Evolutionary conservation across 2,888 invertebrate species (phyloP), one percentile per base, ranked within the genome.

Genomic region (Sabellastarte sp.): DNA sequence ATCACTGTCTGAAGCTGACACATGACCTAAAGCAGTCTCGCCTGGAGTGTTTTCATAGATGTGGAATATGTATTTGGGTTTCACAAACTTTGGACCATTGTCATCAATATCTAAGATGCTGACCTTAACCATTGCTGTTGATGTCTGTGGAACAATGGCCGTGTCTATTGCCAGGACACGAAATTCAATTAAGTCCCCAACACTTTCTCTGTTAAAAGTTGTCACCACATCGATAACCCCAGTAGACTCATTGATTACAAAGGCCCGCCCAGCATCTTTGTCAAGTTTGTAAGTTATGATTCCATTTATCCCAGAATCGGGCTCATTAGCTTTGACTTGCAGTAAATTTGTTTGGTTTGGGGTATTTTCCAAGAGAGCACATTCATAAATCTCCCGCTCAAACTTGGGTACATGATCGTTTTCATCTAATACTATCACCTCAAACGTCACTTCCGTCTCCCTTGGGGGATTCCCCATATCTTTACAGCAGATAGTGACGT

Each of bases 361-460:
- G 30, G n/a, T 31, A 28, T 59, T 59, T 32, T 59, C 59, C 24
- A 30, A 30, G 3, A 59, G 15, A 24, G 26, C 41, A 0, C 5
- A 15, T 24, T 32, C 26, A 30, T 59, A 59, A 20, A 59, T 10
- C 24, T 26, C 33, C 26, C 32, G 33, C 3, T 10, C 28, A 32
- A 59, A 59, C 5, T 28, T 41, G 10, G 59, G 59, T 2, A 20
- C 30, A n/a, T 59, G 50, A 41, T 59, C 59, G 26, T 50, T 59
- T 1, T 24, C 59, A 26, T 59, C 59, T 33, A 28, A 5, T 26
- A 59, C 41, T 2, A 32, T 59, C 15, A 59, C 50, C 2, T 10
- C 28, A n/a, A 59, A 33, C 10, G n/a, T 10, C 4, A 26, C 26
- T 31, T 5, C 26, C 2, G 41, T n/a, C 10, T 24, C 28, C 50